Conservation (phyloP, 2,113 vertebrate species). For the Labeo rohita region DNA sequence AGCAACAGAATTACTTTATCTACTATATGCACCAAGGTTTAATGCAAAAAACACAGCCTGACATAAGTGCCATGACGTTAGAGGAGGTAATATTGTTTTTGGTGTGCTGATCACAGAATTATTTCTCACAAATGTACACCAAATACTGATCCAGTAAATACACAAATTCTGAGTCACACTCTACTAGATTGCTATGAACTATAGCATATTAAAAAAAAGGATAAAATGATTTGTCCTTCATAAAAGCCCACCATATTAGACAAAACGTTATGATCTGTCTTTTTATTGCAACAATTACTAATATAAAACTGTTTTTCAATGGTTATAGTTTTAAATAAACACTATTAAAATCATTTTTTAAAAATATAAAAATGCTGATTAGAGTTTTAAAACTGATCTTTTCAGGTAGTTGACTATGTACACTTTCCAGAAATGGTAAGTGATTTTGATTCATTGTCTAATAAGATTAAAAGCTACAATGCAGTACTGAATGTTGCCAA, state of each 20-base stretch:
- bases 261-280: neutral
- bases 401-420: neutral
- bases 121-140: neutral
- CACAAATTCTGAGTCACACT: neutral
- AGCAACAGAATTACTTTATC: neutral
- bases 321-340: neutral
- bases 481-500: neutral
- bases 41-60: neutral
- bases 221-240: neutral
- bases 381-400: neutral
- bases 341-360: neutral
- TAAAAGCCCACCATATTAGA: neutral
- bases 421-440: neutral
- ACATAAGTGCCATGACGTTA: neutral
- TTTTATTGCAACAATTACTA: neutral
- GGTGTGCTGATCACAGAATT: neutral
- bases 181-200: neutral
- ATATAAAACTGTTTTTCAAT: conserved; percentile 6
- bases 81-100: conserved; percentile 24
- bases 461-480: neutral
- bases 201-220: neutral
- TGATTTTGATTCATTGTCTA: neutral
- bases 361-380: neutral
- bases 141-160: conserved; percentile 4
- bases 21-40: neutral